Percentiles rank a stretch among this genome's conserved stretches.
Evolutionary conservation across 2,797 vertebrate species (phyloP).

Genomic region (Pseudomugil gertrudae): DNA sequence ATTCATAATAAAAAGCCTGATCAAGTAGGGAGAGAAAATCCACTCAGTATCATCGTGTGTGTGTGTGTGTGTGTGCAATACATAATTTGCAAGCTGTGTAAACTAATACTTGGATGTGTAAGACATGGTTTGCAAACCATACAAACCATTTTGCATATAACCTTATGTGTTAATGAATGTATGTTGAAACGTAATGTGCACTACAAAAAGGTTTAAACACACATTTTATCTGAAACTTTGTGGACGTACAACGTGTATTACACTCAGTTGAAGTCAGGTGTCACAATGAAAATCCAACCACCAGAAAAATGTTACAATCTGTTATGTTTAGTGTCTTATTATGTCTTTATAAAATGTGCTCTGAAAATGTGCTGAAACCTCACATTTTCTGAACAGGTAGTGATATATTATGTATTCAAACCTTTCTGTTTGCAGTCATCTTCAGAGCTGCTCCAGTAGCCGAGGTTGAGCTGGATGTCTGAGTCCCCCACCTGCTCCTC

Average conservation of each 20-base stretch:
- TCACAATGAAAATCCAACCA: background rate
- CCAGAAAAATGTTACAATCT: background rate
- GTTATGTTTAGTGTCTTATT: background rate
- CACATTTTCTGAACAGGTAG: background rate
- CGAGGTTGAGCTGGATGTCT: slow-evolving; percentile 87
- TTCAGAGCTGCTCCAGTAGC: slow-evolving; percentile 70
- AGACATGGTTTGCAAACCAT: too few relatives aligned
- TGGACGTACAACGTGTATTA: background rate
- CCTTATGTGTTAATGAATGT: too few relatives aligned
- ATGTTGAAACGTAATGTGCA: too few relatives aligned
- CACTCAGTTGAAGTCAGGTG: background rate
- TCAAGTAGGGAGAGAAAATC: too few relatives aligned
- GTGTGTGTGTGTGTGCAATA: too few relatives aligned
- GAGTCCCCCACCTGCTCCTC: slow-evolving; percentile 81
- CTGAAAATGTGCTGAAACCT: background rate
- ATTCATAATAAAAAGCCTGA: too few relatives aligned
- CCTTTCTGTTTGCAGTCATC: slow-evolving; percentile 57
- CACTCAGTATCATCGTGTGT: too few relatives aligned
- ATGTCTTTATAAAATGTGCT: background rate
- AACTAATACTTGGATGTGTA: too few relatives aligned
- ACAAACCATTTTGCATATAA: too few relatives aligned
- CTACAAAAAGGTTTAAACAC: too few relatives aligned
- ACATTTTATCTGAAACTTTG: background rate
- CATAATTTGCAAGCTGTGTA: too few relatives aligned
- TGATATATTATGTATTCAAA: slow-evolving; percentile 15